These are phyloP conservation scores for Semotilus atromaculatus DNA, from an alignment of 2,797 vertebrate species.

Conservation along the genomic window DNA sequence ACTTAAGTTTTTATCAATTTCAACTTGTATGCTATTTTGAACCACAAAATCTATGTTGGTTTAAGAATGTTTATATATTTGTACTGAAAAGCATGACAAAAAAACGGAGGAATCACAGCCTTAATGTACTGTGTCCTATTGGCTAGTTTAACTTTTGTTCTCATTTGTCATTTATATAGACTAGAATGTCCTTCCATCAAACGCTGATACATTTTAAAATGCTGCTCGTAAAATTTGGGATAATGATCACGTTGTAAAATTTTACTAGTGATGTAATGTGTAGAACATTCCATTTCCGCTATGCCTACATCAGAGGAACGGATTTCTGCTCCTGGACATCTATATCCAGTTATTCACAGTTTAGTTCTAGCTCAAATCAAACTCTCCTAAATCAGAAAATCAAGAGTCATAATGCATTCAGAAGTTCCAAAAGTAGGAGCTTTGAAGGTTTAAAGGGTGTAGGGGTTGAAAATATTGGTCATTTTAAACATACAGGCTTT, in stretches of 20 bases:
- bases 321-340: neutral
- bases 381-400: neutral
- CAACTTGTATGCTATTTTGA: neutral
- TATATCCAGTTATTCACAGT: neutral
- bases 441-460: neutral
- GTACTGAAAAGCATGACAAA: neutral
- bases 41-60: neutral
- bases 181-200: neutral
- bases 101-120: neutral
- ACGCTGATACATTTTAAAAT: conserved; percentile 2
- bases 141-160: neutral
- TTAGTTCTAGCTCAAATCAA: neutral
- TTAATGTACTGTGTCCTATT: neutral
- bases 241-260: conserved; percentile 70
- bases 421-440: neutral
- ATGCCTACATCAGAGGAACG: neutral
- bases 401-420: neutral
- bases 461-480: neutral
- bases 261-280: conserved; percentile 55
- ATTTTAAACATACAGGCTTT: neutral
- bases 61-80: neutral
- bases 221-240: conserved; percentile 65
- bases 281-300: neutral
- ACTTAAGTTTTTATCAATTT: neutral
- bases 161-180: neutral